Evolutionary conservation across 1,140 invertebrate species (phyloP), one percentile per base, ranked within the genome.

Genomic region (Hycleus phaleratus): DNA sequence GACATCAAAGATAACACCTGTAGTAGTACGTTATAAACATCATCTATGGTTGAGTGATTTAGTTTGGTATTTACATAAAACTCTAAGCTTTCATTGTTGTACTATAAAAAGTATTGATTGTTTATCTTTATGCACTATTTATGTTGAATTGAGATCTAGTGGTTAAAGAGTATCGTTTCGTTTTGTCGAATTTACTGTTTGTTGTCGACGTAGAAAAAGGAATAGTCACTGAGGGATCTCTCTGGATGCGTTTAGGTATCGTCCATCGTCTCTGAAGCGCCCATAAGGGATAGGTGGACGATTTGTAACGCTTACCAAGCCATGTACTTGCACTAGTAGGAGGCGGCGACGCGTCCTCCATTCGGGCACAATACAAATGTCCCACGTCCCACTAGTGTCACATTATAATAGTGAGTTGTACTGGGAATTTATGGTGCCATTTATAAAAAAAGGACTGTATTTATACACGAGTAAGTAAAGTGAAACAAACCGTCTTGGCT

Each of bases 401-500:
- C 56, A 62, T 61, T 64, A 61, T 60, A 51, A 64, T 61, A 53
- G 49, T 53, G 57, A 61, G 48, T 59, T 59, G 46, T 54, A 52
- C 44, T 42, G 43, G 54, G 54, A 63, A 60, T 63, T 60, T 68
- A 65, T 68, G 62, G 55, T 62, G 66, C 61, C 61, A 59, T 62
- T 59, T 63, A 56, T 66, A 64, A 63, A 69, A 18, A 32, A 70
- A 71, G 64, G 50, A 60, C 63, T 64, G 62, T 66, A 63, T 59
- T 62, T 63, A 70, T 69, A 67, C 72, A 64, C 59, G 64, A 64
- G 69, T 32, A 7, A 69, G 67, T 71, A 70, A 67, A 66, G 70
- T 72, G 69, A 60, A 65, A 72, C 70, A 69, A 57, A 57, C 45
- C 54, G 49, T 48, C 52, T 42, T 52, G 48, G 46, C 59, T 32